These are phyloP conservation scores for Coremacera marginata DNA, from an alignment of 2,888 invertebrate genomes.

Conservation along the genomic window DNA sequence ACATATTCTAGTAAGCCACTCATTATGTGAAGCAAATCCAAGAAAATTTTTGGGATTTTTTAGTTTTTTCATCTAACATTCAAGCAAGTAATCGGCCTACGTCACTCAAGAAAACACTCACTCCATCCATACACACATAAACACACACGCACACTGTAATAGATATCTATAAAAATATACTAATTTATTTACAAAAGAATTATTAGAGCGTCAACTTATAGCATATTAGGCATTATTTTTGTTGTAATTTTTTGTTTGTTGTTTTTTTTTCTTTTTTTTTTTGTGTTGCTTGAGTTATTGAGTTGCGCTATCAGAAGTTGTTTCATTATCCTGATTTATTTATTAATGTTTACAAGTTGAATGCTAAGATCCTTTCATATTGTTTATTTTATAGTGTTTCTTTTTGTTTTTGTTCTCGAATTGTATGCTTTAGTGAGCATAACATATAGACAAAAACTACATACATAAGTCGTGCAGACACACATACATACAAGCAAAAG, in stretches of 20 bases:
- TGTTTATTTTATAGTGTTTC: neutral
- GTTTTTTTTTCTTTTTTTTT: neutral
- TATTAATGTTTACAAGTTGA: conserved; percentile 9
- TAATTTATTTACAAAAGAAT: neutral
- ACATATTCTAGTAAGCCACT: too few relatives aligned
- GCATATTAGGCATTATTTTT: too few relatives aligned
- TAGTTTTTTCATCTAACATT: too few relatives aligned
- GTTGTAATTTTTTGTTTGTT: too few relatives aligned
- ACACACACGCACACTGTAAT: neutral
- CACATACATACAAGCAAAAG: neutral
- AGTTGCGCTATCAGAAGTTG: neutral
- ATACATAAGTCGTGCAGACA: neutral
- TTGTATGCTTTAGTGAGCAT: too few relatives aligned
- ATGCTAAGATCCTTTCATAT: neutral
- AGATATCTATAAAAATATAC: conserved; percentile 17
- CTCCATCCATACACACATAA: conserved; percentile 16
- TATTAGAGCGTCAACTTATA: too few relatives aligned
- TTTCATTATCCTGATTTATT: conserved; percentile 26
- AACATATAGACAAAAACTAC: too few relatives aligned
- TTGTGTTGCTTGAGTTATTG: neutral
- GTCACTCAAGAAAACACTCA: neutral
- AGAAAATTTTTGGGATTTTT: too few relatives aligned
- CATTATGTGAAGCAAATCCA: too few relatives aligned
- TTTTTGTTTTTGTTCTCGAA: too few relatives aligned
- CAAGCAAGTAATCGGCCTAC: too few relatives aligned